These are phyloP conservation scores for Pocillopora verrucosa DNA, from an alignment of 64 coral and sea anemone species.

Conservation along the genomic window DNA sequence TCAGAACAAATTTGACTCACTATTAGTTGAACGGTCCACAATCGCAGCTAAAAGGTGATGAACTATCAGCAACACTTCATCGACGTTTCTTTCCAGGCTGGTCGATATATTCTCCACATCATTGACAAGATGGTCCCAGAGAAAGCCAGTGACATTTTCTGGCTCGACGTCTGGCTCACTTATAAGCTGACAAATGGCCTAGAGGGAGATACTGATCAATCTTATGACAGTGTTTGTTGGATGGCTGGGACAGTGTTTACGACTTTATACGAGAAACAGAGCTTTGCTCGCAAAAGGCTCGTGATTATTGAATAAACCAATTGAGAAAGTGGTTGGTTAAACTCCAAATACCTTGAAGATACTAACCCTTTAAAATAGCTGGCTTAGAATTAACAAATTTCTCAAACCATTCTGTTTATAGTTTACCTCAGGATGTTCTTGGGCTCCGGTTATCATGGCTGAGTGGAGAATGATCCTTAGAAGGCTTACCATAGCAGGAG, in stretches of 20 bases:
- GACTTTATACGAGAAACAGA: not conserved
- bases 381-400: no score
- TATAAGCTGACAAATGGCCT: constrained; percentile 15
- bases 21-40: not conserved
- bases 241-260: not conserved
- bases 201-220: not conserved
- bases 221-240: not conserved
- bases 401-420: not conserved
- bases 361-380: no score
- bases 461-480: constrained; percentile 51
- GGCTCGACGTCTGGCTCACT: not conserved
- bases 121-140: constrained; percentile 46
- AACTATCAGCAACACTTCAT: constrained; percentile 43
- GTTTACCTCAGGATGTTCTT: constrained; percentile 18
- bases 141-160: constrained; percentile 13
- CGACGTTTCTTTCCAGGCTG: constrained; percentile 40
- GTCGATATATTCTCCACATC: constrained; percentile 32
- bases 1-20: not conserved
- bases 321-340: no score
- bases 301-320: no score
- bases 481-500: constrained; percentile 21
- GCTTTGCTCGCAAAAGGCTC: not conserved
- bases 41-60: constrained; percentile 34
- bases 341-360: no score
- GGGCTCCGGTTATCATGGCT: constrained; percentile 32